A percentile compares a stretch with the other conserved stretches of the same genome.
Conservation (phyloP, 2,113 vertebrate species). For the Sinocyclocheilus maitianheensis region DNA sequence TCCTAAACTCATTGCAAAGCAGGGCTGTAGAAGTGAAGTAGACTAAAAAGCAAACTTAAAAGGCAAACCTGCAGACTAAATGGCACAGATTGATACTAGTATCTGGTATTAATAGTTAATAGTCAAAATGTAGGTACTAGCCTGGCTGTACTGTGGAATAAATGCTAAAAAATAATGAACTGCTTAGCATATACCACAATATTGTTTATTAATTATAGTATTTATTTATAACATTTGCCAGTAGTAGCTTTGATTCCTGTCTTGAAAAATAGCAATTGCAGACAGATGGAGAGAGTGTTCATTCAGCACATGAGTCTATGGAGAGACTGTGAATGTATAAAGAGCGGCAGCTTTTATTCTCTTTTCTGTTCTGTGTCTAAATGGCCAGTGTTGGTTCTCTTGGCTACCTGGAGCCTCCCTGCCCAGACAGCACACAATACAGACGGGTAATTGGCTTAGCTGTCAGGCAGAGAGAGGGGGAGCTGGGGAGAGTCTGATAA, state of each 20-base stretch:
- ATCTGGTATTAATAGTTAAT: too few relatives aligned
- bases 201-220: background rate
- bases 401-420: slow-evolving; percentile 26
- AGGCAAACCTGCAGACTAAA: too few relatives aligned
- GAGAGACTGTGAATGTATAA: background rate
- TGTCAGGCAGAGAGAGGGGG: slow-evolving; percentile 19
- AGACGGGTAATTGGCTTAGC: slow-evolving; percentile 54
- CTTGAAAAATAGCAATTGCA: background rate
- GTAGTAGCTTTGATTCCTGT: background rate
- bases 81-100: too few relatives aligned
- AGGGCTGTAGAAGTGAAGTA: too few relatives aligned
- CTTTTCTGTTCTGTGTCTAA: slow-evolving; percentile 58
- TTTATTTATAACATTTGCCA: background rate
- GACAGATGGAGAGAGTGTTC: background rate
- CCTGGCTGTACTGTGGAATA: too few relatives aligned
- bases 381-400: slow-evolving; percentile 55
- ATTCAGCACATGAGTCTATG: background rate
- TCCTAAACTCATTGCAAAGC: too few relatives aligned
- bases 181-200: too few relatives aligned
- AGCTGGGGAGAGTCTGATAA: slow-evolving; percentile 37
- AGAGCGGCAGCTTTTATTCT: slow-evolving; percentile 56
- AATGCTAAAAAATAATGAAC: too few relatives aligned
- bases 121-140: too few relatives aligned
- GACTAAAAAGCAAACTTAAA: too few relatives aligned
- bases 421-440: slow-evolving; percentile 41